Conservation (phyloP, 2,113 vertebrate species). For the Desmodus rotundus region DNA sequence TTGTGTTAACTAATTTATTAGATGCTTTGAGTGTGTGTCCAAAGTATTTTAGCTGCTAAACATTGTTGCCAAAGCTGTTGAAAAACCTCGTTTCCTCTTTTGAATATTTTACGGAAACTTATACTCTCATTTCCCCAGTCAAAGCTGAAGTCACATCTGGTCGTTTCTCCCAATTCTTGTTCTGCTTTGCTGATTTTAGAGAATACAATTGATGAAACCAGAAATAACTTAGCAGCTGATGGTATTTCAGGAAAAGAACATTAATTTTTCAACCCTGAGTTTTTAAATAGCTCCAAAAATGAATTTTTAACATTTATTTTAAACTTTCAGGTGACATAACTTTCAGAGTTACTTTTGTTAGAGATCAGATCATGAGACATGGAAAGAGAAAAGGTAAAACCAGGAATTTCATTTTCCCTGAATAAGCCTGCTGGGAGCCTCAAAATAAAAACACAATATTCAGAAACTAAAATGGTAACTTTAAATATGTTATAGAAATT, state of each 20-base stretch:
- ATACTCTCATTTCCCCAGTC: background rate
- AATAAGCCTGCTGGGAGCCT: background rate
- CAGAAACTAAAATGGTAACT: background rate
- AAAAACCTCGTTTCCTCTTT: background rate
- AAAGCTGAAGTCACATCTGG: background rate
- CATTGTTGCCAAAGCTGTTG: conserved; percentile 19
- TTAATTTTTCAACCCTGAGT: background rate
- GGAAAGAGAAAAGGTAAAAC: background rate
- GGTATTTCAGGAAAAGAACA: background rate
- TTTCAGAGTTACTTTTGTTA: background rate
- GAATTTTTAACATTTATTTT: background rate
- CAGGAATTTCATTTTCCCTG: background rate
- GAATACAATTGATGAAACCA: background rate
- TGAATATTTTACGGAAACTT: conserved; percentile 44
- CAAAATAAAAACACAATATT: background rate
- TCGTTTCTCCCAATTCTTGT: background rate
- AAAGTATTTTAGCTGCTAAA: conserved; percentile 12
- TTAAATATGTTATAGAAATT: background rate
- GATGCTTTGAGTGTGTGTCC: background rate
- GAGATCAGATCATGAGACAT: background rate
- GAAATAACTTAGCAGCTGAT: conserved; percentile 25
- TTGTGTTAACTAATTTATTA: background rate
- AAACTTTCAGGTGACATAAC: background rate
- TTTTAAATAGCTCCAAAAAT: conserved; percentile 20
- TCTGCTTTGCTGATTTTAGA: background rate